Percentiles rank a stretch among this genome's conserved stretches.
Evolutionary conservation across 2,113 vertebrate species (phyloP).

Genomic region (Tachycineta bicolor): DNA sequence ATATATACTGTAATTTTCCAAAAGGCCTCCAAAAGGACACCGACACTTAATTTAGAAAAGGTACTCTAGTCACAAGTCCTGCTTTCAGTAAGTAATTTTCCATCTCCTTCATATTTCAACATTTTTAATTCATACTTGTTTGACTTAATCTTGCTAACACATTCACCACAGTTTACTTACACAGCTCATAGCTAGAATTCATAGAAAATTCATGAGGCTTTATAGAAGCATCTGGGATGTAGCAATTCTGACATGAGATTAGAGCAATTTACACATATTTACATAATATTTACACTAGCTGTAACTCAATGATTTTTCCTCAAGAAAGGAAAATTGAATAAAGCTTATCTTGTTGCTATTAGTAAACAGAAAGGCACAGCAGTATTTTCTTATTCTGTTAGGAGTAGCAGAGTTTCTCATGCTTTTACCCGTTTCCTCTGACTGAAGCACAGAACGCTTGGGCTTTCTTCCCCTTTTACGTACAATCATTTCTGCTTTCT

Average conservation of each 20-base stretch:
- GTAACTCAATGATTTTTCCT: conserved; percentile 47
- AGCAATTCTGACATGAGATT: conserved; percentile 76
- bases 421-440: conserved; percentile 82
- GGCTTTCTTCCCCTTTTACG: conserved; percentile 77
- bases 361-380: conserved; percentile 33
- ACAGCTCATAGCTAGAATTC: conserved; percentile 68
- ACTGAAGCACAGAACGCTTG: conserved; percentile 40
- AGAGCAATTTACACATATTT: conserved; percentile 73
- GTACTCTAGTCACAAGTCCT: conserved; percentile 41
- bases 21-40: conserved; percentile 35
- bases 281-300: conserved; percentile 67
- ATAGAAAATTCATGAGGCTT: conserved; percentile 59
- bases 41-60: conserved; percentile 19
- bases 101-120: conserved; percentile 66
- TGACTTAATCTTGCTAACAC: conserved; percentile 74
- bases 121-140: conserved; percentile 73
- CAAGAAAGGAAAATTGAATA: conserved; percentile 48
- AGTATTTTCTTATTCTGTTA: not conserved
- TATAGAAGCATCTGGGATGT: conserved; percentile 75
- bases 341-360: conserved; percentile 35
- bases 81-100: conserved; percentile 68
- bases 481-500: conserved; percentile 32
- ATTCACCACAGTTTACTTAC: conserved; percentile 75
- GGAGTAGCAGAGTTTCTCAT: not conserved
- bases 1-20: conserved; percentile 55